phyloP scores from a whole-genome alignment of 2,888 invertebrate genomes.

The Diachrysia chrysitis region DNA sequence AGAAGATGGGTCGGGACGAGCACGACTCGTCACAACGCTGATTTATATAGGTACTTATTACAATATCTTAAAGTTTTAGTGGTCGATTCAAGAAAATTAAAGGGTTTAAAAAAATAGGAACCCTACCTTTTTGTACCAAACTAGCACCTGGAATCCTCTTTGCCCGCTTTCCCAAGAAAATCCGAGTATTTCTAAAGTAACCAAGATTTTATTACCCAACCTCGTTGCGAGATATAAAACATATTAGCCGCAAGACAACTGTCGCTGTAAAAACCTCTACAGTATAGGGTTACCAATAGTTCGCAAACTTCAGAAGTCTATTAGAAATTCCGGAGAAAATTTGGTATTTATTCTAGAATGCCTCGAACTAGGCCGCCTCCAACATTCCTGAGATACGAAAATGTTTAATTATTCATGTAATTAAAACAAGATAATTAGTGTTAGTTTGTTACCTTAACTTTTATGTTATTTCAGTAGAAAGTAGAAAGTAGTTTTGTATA shows the following conservation, averaged over 20 bases:
- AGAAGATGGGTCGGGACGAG: too few relatives aligned
- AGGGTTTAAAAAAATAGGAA: too few relatives aligned
- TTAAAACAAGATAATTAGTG: not conserved
- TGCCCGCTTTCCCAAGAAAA: conserved; percentile 39
- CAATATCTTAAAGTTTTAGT: too few relatives aligned
- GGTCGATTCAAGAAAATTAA: too few relatives aligned
- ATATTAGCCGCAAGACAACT: conserved; percentile 60
- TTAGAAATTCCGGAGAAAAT: conserved; percentile 17
- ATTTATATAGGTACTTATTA: too few relatives aligned
- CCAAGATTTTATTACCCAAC: conserved; percentile 57
- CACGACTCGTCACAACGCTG: too few relatives aligned
- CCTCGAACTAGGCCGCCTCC: conserved; percentile 1
- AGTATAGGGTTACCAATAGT: conserved; percentile 44
- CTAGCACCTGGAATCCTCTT: conserved; percentile 12
- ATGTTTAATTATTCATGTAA: conserved; percentile 10
- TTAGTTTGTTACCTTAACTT: too few relatives aligned
- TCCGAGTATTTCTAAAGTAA: conserved; percentile 55
- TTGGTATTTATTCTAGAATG: conserved; percentile 17
- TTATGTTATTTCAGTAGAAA: too few relatives aligned
- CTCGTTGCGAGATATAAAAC: conserved; percentile 56
- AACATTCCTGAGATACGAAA: conserved; percentile 17
- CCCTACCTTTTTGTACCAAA: not conserved
- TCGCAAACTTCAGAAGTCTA: conserved; percentile 14
- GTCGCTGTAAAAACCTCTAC: conserved; percentile 49
- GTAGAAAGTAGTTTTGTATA: too few relatives aligned